Evolutionary conservation across 1,140 invertebrate species (phyloP).

Genomic region (Eubasilissa regina): DNA sequence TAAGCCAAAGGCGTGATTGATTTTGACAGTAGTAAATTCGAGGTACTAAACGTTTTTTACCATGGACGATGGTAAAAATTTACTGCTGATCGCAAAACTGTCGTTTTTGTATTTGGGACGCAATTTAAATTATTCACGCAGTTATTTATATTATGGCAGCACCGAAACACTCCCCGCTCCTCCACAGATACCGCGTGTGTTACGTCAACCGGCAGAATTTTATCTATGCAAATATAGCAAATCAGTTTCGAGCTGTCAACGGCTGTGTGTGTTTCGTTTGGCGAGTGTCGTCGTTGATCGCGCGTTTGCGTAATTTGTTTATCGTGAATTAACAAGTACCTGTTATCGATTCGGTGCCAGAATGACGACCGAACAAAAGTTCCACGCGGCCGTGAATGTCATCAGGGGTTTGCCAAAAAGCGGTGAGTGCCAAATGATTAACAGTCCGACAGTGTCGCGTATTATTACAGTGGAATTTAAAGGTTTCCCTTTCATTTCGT

Average conservation of each 20-base stretch:
- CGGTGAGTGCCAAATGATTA: slow-evolving; percentile 74
- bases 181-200: neutral
- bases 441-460: neutral
- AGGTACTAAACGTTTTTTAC: no score
- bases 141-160: neutral
- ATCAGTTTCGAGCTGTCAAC: slow-evolving; percentile 31
- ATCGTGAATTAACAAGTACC: slow-evolving; percentile 32
- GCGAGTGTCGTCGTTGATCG: neutral
- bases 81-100: no score
- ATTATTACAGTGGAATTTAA: slow-evolving; percentile 16
- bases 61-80: no score
- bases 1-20: no score
- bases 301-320: slow-evolving; percentile 21
- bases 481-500: slow-evolving; percentile 39
- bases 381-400: slow-evolving; percentile 90
- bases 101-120: neutral
- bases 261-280: neutral
- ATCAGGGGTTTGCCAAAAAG: slow-evolving; percentile 90
- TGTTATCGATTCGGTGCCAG: slow-evolving; percentile 53
- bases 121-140: neutral
- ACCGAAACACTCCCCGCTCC: neutral
- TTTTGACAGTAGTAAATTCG: no score
- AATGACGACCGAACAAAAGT: slow-evolving; percentile 87
- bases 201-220: slow-evolving; percentile 24
- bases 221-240: slow-evolving; percentile 35